Percentiles rank a stretch among this genome's conserved stretches.
Evolutionary conservation across 2,888 invertebrate species (phyloP).

Genomic region (Papilio gigon): DNA sequence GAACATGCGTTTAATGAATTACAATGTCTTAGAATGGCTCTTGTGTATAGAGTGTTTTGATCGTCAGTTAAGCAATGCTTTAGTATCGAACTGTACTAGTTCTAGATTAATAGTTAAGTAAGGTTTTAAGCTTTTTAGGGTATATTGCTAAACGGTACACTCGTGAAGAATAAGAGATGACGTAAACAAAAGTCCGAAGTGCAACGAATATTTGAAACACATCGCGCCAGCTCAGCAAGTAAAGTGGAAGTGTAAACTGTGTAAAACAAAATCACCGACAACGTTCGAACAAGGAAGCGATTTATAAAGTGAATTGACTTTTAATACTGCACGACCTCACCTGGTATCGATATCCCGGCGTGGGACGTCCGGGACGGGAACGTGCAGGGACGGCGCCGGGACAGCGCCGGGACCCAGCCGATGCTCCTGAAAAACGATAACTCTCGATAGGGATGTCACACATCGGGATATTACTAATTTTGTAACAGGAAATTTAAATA

Average conservation of each 20-base stretch:
- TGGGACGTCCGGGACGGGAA: slow-evolving; percentile 32
- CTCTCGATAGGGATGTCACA: slow-evolving; percentile 34
- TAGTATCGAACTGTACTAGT: no score
- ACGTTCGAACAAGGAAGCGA: slow-evolving; percentile 41
- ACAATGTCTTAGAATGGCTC: no score
- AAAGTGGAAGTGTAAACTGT: slow-evolving; percentile 17
- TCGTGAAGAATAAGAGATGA: no score
- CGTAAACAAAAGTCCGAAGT: not conserved
- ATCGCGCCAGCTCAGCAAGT: not conserved
- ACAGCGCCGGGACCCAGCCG: not conserved
- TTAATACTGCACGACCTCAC: slow-evolving; percentile 41
- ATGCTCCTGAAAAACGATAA: slow-evolving; percentile 42
- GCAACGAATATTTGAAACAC: not conserved
- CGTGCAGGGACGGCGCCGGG: slow-evolving; percentile 30
- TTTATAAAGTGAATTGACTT: slow-evolving; percentile 41
- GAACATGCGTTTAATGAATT: no score
- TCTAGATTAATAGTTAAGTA: no score
- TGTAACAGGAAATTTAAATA: not conserved
- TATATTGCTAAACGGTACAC: no score
- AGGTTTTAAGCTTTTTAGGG: no score
- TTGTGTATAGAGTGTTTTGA: no score
- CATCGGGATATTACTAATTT: not conserved
- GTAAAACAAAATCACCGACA: slow-evolving; percentile 33
- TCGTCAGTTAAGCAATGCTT: no score
- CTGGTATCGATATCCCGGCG: slow-evolving; percentile 42